Percentiles rank a stretch among this genome's conserved stretches.
Evolutionary conservation across 2,113 vertebrate genomes (phyloP).

Genomic region (Physeter macrocephalus): DNA sequence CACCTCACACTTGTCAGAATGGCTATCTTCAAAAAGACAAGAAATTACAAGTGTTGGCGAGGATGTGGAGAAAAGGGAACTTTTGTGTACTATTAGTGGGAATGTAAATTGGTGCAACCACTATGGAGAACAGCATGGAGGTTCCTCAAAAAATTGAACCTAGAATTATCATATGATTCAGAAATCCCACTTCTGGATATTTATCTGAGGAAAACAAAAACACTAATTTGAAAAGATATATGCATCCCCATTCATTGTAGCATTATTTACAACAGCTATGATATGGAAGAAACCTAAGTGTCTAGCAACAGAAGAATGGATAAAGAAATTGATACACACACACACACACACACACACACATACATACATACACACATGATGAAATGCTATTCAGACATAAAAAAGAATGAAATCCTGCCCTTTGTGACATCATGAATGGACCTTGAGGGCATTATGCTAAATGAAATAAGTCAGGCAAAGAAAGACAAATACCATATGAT

Average conservation of each 20-base stretch:
- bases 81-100: not conserved
- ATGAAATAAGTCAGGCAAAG: not conserved
- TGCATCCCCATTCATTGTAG: not conserved
- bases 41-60: not conserved
- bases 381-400: not conserved
- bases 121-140: not conserved
- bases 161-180: not conserved
- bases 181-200: not conserved
- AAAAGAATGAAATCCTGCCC: not conserved
- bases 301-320: not conserved
- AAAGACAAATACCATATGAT: not conserved
- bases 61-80: not conserved
- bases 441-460: not conserved
- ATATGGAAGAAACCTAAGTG: not conserved
- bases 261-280: not conserved
- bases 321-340: too few species aligned
- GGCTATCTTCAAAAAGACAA: not conserved
- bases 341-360: too few species aligned
- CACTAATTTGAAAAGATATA: not conserved
- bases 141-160: not conserved
- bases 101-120: not conserved
- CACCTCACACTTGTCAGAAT: not conserved
- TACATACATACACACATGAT: not conserved
- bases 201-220: not conserved
- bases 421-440: not conserved